Evolutionary conservation across 2,888 invertebrate genomes (phyloP).

Genomic region (Petrophora chlorosata): DNA sequence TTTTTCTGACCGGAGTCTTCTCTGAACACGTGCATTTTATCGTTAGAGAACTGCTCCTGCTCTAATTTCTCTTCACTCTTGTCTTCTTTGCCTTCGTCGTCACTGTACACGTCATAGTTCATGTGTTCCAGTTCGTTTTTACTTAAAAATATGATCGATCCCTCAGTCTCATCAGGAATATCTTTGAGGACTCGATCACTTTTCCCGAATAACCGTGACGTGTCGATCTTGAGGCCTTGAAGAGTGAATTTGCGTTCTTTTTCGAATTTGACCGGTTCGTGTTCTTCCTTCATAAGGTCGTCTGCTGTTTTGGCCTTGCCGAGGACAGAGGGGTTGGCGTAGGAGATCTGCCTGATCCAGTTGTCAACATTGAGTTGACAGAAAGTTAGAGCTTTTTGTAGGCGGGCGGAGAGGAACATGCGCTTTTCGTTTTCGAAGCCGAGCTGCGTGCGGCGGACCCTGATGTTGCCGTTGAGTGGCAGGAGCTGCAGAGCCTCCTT

Average conservation of each 20-base stretch:
- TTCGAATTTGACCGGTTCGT: constrained; percentile 78
- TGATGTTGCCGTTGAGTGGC: constrained; percentile 67
- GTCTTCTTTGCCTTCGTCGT: constrained; percentile 77
- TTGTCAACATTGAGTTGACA: constrained; percentile 86
- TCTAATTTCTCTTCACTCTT: constrained; percentile 70
- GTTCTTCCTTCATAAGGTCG: constrained; percentile 82
- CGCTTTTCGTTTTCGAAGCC: constrained; percentile 85
- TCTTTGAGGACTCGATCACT: constrained; percentile 80
- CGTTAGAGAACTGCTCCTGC: constrained; percentile 70
- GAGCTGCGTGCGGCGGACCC: constrained; percentile 82
- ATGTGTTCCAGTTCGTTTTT: constrained; percentile 86
- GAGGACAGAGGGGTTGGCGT: constrained; percentile 69
- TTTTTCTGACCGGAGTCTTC: constrained; percentile 82
- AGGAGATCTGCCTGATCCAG: constrained; percentile 85
- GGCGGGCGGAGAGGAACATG: constrained; percentile 85
- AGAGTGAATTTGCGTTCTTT: constrained; percentile 80
- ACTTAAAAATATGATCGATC: constrained; percentile 87
- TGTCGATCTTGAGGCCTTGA: constrained; percentile 78
- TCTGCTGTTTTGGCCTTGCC: constrained; percentile 78
- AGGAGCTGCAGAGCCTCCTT: constrained; percentile 81
- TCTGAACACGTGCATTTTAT: constrained; percentile 79
- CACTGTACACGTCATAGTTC: constrained; percentile 82
- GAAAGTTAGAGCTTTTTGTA: constrained; percentile 86
- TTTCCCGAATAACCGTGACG: constrained; percentile 78
- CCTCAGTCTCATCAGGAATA: constrained; percentile 85